Base-by-base conservation (phyloP, 2,888 invertebrate genomes). In the Malthinus seriepunctatus region DNA sequence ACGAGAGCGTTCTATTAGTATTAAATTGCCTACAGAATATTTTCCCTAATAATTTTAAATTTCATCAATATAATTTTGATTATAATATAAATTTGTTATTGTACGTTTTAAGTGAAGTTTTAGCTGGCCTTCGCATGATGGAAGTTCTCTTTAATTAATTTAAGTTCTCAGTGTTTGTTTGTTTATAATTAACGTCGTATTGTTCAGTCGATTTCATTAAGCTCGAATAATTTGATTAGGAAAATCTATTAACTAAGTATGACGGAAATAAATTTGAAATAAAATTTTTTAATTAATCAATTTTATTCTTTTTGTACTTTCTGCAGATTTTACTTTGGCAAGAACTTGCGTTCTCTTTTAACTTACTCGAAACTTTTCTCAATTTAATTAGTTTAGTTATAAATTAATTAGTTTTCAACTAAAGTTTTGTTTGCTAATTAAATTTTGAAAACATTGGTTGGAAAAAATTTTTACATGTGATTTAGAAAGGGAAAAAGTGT, bases 101-200 rank as follows among this genome's bases (percentile, higher is more conserved):
- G 23, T 23, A 23, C 23, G 23, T 57, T 47, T 51, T 48, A 57
- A 37, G 57, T 57, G 51, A 48, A 57, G 48, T 57, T 23, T 59
- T 55, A 54, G 59, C 54, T 54, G 59, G 59, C 54, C 59, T 54
- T 59, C 59, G 54, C 50, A 50, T 51, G 54, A 47, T 54, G 59
- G 54, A 59, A 60, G 66, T 59, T 59, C 59, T 63, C 63, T 66
- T 69, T 71, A 71, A 71, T 73, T 72, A 73, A 74, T 74, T 75
- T 71, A 72, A 73, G 71, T 73, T 73, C 57, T 71, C 67, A 70
- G 65, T 71, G 73, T 74, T 73, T 74, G 72, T 75, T 73, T 74
- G 74, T 75, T 74, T 75, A 73, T 74, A 73, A 75, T 74, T 72
- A 75, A 73, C 73, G 73, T 70, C 69, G 73, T 72, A 73, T 74